A percentile compares a stretch with the other conserved stretches of the same genome.
These are phyloP conservation scores for Glaucopsyche alexis DNA, from an alignment of 2,888 invertebrate genomes.

Conservation along the genomic window DNA sequence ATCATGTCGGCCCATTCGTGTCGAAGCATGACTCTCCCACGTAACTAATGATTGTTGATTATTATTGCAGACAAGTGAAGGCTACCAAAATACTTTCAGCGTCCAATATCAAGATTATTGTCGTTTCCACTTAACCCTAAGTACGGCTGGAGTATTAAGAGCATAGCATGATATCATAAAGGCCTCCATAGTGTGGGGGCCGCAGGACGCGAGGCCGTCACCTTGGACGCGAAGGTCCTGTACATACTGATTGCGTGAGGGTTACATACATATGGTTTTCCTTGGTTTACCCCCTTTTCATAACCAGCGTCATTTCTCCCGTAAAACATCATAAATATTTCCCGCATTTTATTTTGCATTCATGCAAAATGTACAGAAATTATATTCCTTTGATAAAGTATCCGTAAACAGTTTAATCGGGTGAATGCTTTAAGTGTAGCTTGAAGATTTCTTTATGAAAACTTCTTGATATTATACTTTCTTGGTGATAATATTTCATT, in stretches of 20 bases:
- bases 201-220: background rate
- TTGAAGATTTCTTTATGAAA: background rate
- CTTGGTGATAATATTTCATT: background rate
- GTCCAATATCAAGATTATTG: too few relatives aligned
- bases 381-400: background rate
- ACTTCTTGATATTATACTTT: background rate
- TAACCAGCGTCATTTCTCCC: too few relatives aligned
- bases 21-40: too few relatives aligned
- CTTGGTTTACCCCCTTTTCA: background rate
- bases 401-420: background rate
- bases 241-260: background rate
- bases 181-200: background rate
- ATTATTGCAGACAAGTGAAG: too few relatives aligned
- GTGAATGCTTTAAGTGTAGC: background rate
- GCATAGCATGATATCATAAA: background rate
- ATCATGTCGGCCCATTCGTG: too few relatives aligned
- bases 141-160: background rate
- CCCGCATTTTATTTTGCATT: too few relatives aligned
- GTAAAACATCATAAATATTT: too few relatives aligned
- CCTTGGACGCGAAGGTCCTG: background rate
- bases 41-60: too few relatives aligned
- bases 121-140: too few relatives aligned
- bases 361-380: too few relatives aligned
- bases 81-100: too few relatives aligned
- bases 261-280: background rate